Evolutionary conservation across 2,797 vertebrate genomes (phyloP), one percentile per base, ranked within the genome.

Genomic region (Rhynchonycteris naso): DNA sequence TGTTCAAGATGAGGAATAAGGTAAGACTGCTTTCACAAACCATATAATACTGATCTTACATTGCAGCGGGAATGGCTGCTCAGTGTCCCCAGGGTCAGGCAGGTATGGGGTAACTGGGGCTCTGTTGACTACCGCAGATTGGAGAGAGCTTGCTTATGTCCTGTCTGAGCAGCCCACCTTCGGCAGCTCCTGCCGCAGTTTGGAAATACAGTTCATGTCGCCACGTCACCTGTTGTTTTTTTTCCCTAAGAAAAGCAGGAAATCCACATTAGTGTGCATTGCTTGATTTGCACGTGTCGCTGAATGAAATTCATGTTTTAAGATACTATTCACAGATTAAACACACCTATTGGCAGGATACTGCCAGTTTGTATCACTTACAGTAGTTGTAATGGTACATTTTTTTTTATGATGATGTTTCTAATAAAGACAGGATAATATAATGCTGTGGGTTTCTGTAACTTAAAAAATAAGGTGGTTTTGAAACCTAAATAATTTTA

Each of bases 21-120:
- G 72, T 66, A 47, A 91, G 50, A 50, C 47, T 66, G 61, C n/a
- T 90, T 85, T 91, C 65, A 54, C 24, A 95, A 69, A 50, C 54
- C n/a, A 7, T n/a, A 1, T 18, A 38, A 33, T 43, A 43, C 89
- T 58, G 43, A 50, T 69, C n/a, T 88, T 82, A 63, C 1, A 13
- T 65, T 65, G 8, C 54, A n/a, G 35, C 50, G 16, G 59, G 4
- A 89, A 16, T 86, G 63, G 74, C 66, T 52, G 15, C 24, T 63
- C 38, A 10, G 2, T 58, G 33, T 88, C 38, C 90, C n/a, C 18
- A 5, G 83, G 28, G 16, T 38, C 26, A 54, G 43, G 13, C 30
- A 35, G 18, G 33, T 54, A 22, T 5, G 5, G 38, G n/a, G 47
- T 80, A 28, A 50, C 18, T n/a, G 33, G 71, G 72, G 26, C 63